phyloP scores from a whole-genome alignment of 2,113 vertebrate species.

The Strigops habroptila region DNA sequence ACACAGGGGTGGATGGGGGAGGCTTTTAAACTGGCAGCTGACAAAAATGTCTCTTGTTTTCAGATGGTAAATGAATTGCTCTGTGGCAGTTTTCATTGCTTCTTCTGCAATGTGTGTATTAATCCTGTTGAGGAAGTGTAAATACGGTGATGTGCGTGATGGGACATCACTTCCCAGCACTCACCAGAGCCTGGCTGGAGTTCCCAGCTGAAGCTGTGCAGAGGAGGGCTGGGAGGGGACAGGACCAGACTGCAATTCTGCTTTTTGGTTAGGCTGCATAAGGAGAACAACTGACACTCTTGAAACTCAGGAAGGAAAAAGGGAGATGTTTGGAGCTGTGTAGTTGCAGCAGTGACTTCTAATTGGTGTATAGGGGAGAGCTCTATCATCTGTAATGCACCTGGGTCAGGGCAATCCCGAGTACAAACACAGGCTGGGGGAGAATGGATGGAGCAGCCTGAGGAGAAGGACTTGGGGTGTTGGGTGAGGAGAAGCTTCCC shows the following conservation, averaged over 20 bases:
- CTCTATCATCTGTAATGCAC: neutral
- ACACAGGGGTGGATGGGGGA: neutral
- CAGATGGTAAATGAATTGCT: neutral
- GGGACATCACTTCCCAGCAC: neutral
- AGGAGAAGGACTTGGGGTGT: neutral
- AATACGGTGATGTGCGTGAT: fast-evolving
- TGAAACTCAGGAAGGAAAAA: neutral
- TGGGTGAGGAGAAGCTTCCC: neutral
- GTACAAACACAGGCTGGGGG: neutral
- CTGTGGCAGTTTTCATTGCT: neutral
- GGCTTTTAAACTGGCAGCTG: neutral
- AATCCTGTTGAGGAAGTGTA: neutral
- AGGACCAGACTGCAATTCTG: neutral
- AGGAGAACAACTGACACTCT: neutral
- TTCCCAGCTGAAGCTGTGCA: fast-evolving
- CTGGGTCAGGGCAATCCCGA: neutral
- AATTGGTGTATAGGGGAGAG: neutral
- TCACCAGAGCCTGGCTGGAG: neutral
- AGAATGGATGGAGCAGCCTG: neutral
- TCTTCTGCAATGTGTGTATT: neutral
- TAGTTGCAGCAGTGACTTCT: neutral
- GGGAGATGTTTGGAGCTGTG: neutral
- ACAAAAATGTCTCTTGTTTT: neutral
- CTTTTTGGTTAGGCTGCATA: neutral
- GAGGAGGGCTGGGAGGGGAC: neutral